Conservation (phyloP, 2,113 vertebrate genomes). For the Rhegmatorhina hoffmannsi region DNA sequence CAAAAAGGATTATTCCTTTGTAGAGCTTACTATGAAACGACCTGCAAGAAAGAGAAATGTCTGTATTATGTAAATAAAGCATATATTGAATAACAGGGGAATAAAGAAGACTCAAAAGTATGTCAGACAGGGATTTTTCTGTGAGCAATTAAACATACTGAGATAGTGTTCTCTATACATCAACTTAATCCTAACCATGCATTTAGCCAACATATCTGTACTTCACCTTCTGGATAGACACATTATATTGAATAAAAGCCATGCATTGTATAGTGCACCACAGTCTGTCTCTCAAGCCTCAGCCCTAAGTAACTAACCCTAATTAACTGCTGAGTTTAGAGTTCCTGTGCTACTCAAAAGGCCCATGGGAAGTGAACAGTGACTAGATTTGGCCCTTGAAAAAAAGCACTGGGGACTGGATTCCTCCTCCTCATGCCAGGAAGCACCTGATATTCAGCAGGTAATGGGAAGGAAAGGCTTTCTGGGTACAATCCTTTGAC, state of each 20-base stretch:
- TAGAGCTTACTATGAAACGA: not conserved
- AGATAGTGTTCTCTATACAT: not conserved
- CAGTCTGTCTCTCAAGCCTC: constrained; percentile 28
- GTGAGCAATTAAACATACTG: constrained; percentile 13
- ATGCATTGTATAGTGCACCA: not conserved
- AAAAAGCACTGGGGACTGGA: not conserved
- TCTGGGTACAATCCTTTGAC: constrained; percentile 33
- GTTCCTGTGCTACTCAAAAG: constrained; percentile 32
- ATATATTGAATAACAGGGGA: not conserved
- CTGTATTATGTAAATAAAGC: constrained; percentile 51
- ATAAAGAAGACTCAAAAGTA: not conserved
- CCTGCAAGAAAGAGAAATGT: not conserved
- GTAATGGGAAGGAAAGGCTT: not conserved
- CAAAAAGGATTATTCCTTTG: constrained; percentile 40
- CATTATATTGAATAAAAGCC: not conserved
- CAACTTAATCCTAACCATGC: constrained; percentile 11
- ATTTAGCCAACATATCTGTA: not conserved
- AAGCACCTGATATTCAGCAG: constrained; percentile 17
- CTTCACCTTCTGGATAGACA: constrained; percentile 9
- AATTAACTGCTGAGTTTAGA: constrained; percentile 40
- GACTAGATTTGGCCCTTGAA: constrained; percentile 20
- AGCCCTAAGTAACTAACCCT: constrained; percentile 29
- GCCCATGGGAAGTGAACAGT: constrained; percentile 26
- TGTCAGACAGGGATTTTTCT: not conserved
- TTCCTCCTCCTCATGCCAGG: constrained; percentile 28